These are phyloP conservation scores for Cryptoprocta ferox DNA, from an alignment of 2,797 vertebrate species.

Conservation along the genomic window DNA sequence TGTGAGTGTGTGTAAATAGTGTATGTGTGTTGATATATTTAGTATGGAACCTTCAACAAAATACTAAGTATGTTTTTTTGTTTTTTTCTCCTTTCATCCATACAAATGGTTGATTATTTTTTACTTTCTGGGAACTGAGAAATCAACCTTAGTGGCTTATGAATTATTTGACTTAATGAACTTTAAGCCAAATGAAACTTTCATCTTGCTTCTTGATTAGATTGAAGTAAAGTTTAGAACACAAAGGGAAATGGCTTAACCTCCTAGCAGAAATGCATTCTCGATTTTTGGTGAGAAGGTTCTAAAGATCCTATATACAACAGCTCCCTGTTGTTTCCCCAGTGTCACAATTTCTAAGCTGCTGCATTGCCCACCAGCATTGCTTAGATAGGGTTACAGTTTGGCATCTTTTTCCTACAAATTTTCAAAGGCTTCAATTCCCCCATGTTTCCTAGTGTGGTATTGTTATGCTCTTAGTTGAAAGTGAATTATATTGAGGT, in stretches of 20 bases:
- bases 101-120: neutral
- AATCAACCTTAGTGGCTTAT: neutral
- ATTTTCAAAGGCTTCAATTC: slow-evolving; percentile 2
- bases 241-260: neutral
- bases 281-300: neutral
- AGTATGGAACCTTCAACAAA: neutral
- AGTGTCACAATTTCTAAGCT: neutral
- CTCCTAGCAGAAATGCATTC: neutral
- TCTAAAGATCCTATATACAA: neutral
- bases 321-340: neutral
- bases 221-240: neutral
- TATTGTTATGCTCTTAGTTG: neutral
- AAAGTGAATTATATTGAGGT: slow-evolving; percentile 16
- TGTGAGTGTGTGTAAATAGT: neutral
- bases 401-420: neutral
- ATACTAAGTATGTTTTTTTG: neutral
- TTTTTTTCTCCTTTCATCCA: neutral
- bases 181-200: slow-evolving; percentile 11
- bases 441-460: neutral
- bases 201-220: too few relatives aligned
- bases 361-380: neutral
- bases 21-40: neutral
- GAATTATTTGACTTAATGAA: neutral
- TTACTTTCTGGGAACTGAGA: neutral
- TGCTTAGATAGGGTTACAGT: neutral